Evolutionary conservation across 2,797 vertebrate species (phyloP).

Genomic region (Manis javanica): DNA sequence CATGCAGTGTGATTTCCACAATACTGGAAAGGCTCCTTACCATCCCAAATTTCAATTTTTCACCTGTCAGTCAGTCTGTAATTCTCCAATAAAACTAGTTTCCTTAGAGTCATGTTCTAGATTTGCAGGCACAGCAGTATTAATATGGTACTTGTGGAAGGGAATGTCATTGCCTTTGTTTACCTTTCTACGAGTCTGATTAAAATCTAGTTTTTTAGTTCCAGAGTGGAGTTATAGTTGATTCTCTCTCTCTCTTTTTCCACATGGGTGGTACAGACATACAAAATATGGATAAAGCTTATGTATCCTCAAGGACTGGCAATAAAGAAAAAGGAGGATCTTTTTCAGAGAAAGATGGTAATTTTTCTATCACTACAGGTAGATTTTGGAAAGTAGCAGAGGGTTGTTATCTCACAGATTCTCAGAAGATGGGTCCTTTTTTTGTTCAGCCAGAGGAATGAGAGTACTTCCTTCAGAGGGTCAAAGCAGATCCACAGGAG

Average conservation of each 20-base stretch:
- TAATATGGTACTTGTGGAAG: not conserved
- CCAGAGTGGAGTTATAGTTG: not conserved
- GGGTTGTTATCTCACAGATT: not conserved
- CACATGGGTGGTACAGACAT: not conserved
- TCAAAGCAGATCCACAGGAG: not conserved
- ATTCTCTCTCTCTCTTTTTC: not conserved
- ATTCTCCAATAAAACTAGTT: not conserved
- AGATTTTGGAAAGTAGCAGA: not conserved
- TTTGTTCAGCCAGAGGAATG: not conserved
- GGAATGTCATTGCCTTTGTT: not conserved
- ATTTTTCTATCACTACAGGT: not conserved
- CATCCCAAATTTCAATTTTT: not conserved
- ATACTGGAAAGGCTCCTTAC: not conserved
- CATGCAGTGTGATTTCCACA: not conserved
- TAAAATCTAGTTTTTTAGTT: not conserved
- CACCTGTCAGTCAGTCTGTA: not conserved
- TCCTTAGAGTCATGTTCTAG: not conserved
- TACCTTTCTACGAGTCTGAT: not conserved
- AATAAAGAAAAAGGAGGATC: not conserved
- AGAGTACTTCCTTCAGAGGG: not conserved
- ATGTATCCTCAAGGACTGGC: not conserved
- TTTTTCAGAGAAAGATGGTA: not conserved
- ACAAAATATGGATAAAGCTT: not conserved
- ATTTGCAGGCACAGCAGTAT: not conserved
- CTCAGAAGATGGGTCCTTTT: not conserved